These are phyloP conservation scores for Drosophila tanythrix DNA, from an alignment of 2,888 invertebrate genomes.

Conservation along the genomic window DNA sequence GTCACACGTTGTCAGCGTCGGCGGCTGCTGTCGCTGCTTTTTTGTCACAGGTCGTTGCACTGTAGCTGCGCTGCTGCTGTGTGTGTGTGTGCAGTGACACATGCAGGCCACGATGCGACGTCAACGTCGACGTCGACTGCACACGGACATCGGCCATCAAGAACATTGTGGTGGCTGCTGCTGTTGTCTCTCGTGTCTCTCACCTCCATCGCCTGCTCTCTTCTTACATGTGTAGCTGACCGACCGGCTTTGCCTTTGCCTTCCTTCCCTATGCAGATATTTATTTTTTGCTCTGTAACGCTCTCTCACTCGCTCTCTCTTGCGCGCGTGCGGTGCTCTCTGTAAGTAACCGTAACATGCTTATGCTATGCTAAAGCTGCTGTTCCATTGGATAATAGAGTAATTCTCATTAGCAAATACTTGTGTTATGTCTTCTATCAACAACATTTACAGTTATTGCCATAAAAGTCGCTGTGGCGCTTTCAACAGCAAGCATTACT, in stretches of 20 bases:
- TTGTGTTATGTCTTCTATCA: slow-evolving; percentile 49
- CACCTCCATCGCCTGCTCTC: slow-evolving; percentile 5
- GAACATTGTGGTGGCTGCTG: slow-evolving; percentile 52
- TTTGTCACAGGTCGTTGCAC: slow-evolving; percentile 79
- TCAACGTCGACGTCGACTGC: slow-evolving; percentile 41
- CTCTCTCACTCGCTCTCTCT: slow-evolving; percentile 8
- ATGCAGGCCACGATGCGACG: slow-evolving; percentile 67
- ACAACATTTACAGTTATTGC: slow-evolving; percentile 52
- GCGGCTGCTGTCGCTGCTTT: slow-evolving; percentile 63
- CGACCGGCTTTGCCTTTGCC: slow-evolving; percentile 45
- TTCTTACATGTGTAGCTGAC: slow-evolving; percentile 34
- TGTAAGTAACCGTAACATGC: slow-evolving; percentile 55
- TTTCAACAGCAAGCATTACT: slow-evolving; percentile 52
- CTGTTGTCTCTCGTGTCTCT: slow-evolving; percentile 24
- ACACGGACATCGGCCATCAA: slow-evolving; percentile 55
- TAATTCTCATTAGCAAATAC: slow-evolving; percentile 59
- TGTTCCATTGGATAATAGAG: slow-evolving; percentile 45
- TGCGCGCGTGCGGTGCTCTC: slow-evolving; percentile 10
- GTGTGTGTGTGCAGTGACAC: slow-evolving; percentile 65
- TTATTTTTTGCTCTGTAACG: slow-evolving; percentile 27
- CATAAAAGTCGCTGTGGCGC: slow-evolving; percentile 41
- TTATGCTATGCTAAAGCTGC: slow-evolving; percentile 55
- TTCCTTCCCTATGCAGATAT: slow-evolving; percentile 56
- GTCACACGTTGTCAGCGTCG: slow-evolving; percentile 71
- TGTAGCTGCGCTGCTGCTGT: slow-evolving; percentile 46